phyloP scores from a whole-genome alignment of 2,888 invertebrate species.

The Germaria angustata region DNA sequence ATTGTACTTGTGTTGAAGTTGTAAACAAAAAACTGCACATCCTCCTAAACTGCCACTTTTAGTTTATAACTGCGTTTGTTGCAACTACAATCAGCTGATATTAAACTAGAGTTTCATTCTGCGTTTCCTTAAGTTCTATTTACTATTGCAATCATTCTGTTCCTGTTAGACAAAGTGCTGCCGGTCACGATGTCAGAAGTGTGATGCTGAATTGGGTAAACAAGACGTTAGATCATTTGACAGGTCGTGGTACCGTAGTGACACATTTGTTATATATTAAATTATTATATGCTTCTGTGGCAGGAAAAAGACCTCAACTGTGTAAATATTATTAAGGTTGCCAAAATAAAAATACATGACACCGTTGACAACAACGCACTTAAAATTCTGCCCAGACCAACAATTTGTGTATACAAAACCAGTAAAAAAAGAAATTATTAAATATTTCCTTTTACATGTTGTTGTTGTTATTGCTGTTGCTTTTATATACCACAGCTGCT shows the following conservation, averaged over 20 bases:
- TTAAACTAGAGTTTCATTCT: conserved; percentile 13
- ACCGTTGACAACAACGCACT: conserved; percentile 14
- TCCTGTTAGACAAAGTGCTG: not conserved
- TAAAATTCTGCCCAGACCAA: conserved; percentile 24
- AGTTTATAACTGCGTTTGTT: conserved; percentile 37
- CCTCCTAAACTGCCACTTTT: conserved; percentile 69
- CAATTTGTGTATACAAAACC: conserved; percentile 5
- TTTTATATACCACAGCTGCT: too few relatives aligned
- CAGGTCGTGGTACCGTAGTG: not conserved
- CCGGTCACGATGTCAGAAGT: not conserved
- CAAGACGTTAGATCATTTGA: conserved; percentile 1
- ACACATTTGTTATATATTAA: not conserved
- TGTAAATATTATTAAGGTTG: conserved; percentile 72
- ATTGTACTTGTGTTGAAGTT: conserved; percentile 1
- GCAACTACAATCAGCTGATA: conserved; percentile 46
- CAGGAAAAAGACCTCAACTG: conserved; percentile 31
- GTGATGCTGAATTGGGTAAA: conserved; percentile 18
- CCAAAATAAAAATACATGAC: conserved; percentile 24
- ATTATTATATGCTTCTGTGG: not conserved
- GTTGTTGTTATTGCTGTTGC: not conserved
- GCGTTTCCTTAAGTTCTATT: not conserved
- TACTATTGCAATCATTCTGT: conserved; percentile 6
- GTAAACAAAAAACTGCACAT: conserved; percentile 75
- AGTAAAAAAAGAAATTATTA: conserved; percentile 13
- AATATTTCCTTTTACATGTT: conserved; percentile 9